phyloP scores from a whole-genome alignment of 2,113 vertebrate genomes.

The Nothobranchius kuhntae region DNA sequence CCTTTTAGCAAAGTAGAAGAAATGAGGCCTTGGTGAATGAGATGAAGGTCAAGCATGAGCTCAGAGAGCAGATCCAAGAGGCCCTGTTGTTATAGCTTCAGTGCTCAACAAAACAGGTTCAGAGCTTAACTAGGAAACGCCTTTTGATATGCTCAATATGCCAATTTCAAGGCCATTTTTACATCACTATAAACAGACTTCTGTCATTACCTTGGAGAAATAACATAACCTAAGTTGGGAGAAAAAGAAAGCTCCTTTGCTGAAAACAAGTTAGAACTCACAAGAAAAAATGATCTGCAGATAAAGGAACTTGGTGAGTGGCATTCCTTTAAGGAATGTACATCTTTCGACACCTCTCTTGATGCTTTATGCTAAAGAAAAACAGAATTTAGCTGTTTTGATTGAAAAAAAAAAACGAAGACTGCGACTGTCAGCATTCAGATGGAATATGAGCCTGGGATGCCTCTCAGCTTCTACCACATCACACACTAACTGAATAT shows the following conservation, averaged over 20 bases:
- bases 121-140: constrained; percentile 23
- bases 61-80: constrained; percentile 21
- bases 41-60: constrained; percentile 46
- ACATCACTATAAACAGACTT: background rate
- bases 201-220: background rate
- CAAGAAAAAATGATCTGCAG: too few species aligned
- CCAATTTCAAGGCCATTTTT: background rate
- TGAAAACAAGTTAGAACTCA: background rate
- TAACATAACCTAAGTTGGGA: background rate
- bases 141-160: constrained; percentile 29
- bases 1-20: constrained; percentile 4
- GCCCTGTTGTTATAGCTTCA: constrained; percentile 60
- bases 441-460: too few species aligned
- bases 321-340: too few species aligned
- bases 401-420: too few species aligned
- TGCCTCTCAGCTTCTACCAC: too few species aligned
- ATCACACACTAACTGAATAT: too few species aligned
- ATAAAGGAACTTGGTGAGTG: too few species aligned
- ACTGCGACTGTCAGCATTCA: too few species aligned
- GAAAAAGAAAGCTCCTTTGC: background rate
- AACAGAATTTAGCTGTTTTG: too few species aligned
- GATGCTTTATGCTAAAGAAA: too few species aligned
- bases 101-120: constrained; percentile 7
- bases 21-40: constrained; percentile 35
- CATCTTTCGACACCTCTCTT: too few species aligned